A percentile compares a stretch with the other conserved stretches of the same genome.
Evolutionary conservation across 1,140 invertebrate genomes (phyloP).

Genomic region (Drosophila rhopaloa): DNA sequence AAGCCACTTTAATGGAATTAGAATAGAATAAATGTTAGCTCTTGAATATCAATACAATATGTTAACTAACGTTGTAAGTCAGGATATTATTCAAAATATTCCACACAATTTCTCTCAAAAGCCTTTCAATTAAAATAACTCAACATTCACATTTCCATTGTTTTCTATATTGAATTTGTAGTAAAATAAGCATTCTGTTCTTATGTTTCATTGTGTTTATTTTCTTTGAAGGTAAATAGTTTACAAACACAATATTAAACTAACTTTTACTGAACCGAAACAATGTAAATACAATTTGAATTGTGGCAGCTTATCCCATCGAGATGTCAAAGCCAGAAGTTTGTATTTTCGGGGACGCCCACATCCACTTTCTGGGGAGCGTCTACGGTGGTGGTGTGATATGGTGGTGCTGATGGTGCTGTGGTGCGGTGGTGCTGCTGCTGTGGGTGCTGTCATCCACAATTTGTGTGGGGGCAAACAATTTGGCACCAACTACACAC

Average conservation of each 20-base stretch:
- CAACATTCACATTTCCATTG: too few relatives aligned
- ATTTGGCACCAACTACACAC: constrained; percentile 69
- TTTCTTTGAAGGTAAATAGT: neutral
- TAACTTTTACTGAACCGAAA: neutral
- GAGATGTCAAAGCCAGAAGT: constrained; percentile 9
- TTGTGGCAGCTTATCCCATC: neutral
- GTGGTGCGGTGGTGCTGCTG: neutral
- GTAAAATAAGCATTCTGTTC: neutral
- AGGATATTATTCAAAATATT: too few relatives aligned
- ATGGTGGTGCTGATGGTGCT: neutral
- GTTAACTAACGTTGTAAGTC: too few relatives aligned
- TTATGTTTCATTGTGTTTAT: neutral
- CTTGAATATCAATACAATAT: too few relatives aligned
- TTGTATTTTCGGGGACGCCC: constrained; percentile 34
- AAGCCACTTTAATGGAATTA: too few relatives aligned
- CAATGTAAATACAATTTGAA: neutral
- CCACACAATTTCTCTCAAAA: too few relatives aligned
- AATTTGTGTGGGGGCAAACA: constrained; percentile 74
- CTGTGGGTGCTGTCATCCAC: constrained; percentile 71
- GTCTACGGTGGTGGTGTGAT: constrained; percentile 9
- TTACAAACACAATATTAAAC: neutral
- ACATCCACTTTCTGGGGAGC: constrained; percentile 25
- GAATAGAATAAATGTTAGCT: too few relatives aligned
- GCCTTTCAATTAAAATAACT: too few relatives aligned
- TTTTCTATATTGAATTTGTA: too few relatives aligned